These are phyloP conservation scores for Aptenodytes forsteri DNA, from an alignment of 2,113 vertebrate species.

Conservation along the genomic window DNA sequence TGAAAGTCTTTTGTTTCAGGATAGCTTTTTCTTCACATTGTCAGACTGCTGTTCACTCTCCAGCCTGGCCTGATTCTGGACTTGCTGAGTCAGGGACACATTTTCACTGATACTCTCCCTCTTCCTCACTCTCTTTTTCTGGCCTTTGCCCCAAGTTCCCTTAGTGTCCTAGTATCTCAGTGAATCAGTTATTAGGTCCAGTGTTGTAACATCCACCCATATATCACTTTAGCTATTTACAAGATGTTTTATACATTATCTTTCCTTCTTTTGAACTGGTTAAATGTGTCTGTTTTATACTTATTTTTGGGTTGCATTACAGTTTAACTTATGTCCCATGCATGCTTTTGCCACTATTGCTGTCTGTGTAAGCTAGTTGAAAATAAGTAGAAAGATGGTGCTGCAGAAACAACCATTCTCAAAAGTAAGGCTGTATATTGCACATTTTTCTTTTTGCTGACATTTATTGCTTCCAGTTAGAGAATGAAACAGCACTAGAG, in stretches of 20 bases:
- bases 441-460: background rate
- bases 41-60: background rate
- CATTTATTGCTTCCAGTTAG: background rate
- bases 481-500: background rate
- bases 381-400: background rate
- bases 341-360: background rate
- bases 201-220: background rate
- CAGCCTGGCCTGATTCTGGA: background rate
- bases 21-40: background rate
- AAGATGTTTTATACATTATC: background rate
- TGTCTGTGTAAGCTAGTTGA: background rate
- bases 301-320: background rate
- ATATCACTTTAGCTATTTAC: background rate
- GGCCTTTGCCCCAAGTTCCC: background rate
- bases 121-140: background rate
- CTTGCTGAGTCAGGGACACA: background rate
- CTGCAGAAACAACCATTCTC: background rate
- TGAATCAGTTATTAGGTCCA: background rate
- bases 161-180: background rate
- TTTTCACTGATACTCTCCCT: background rate
- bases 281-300: background rate
- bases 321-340: background rate
- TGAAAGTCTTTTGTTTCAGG: background rate
- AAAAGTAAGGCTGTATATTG: background rate
- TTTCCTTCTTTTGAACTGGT: background rate